Base-by-base conservation (phyloP, 2,113 vertebrate genomes). In the Panthera leo region DNA sequence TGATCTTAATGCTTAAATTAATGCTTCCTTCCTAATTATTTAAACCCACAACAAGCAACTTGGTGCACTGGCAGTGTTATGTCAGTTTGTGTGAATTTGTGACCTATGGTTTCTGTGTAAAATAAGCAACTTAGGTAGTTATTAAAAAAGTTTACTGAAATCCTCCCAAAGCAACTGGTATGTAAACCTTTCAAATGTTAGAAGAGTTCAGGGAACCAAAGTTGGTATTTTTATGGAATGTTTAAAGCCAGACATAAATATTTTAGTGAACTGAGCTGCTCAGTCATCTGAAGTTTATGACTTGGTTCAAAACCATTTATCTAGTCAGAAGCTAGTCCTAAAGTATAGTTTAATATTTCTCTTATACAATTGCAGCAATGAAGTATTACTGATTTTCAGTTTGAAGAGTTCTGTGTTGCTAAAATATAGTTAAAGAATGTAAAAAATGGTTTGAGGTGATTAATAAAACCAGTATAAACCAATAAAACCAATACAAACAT, bases 161-260 rank as follows among this genome's bases (percentile, higher is more conserved):
- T 7, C 18, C 13, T 93, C 21, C 75, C 58, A 92, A 96, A 96
- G 70, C 89, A 89, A 93, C 87, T 91, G 80, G 39, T 86, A 58
- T 67, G 63, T 61, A 95, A 97, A 94, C 89, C 96, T 98, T 97
- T 90, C 98, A 96, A 98, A 94, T 93, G 61, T 91, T 98, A 95
- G 93, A 94, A 96, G 63, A 88, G 73, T 78, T 97, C 21, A 94
- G 53, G 89, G 78, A 95, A 73, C 70, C 51, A 94, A 97, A 97
- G 93, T 93, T 88, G n/a, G 85, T 96, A 83, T 93, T 97, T 97
- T 98, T 97, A 97, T 97, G 79, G 42, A 91, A 96, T 94, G 88
- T 95, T 97, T 97, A 98, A 98, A 97, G 78, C 45, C 67, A 96
- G 88, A 95, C 89, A 98, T 98, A 98, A 98, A 97, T 98, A 97